phyloP scores from a whole-genome alignment of 2,888 invertebrate genomes.

The Baccha elongata region DNA sequence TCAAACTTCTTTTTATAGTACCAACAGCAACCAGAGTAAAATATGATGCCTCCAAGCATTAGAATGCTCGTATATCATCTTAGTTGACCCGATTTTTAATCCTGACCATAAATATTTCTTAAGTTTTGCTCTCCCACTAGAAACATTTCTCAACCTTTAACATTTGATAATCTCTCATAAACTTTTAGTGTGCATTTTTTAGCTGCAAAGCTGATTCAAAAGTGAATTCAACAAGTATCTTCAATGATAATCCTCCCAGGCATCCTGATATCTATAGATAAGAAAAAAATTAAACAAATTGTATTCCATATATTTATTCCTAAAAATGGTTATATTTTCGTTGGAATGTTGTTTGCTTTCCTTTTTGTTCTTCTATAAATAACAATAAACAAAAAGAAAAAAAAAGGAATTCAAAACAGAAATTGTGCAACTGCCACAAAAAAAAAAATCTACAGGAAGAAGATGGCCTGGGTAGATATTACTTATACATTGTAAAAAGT shows the following conservation, averaged over 20 bases:
- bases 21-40: no score
- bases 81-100: no score
- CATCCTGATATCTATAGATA: not conserved
- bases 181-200: not conserved
- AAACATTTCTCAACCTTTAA: not conserved
- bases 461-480: constrained; percentile 42
- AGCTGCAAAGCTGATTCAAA: not conserved
- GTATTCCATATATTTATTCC: not conserved
- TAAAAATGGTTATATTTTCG: not conserved
- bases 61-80: no score
- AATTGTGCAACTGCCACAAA: constrained; percentile 34
- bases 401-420: constrained; percentile 30
- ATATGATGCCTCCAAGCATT: no score
- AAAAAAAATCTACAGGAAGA: constrained; percentile 35
- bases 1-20: no score
- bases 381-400: not conserved
- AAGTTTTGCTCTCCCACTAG: not conserved
- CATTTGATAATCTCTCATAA: not conserved
- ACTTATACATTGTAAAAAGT: constrained; percentile 47
- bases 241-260: not conserved
- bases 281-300: constrained; percentile 8
- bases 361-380: not conserved
- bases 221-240: constrained; percentile 25
- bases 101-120: no score
- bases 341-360: not conserved